Evolutionary conservation across 2,113 vertebrate genomes (phyloP).

Genomic region (Hyperoodon ampullatus): DNA sequence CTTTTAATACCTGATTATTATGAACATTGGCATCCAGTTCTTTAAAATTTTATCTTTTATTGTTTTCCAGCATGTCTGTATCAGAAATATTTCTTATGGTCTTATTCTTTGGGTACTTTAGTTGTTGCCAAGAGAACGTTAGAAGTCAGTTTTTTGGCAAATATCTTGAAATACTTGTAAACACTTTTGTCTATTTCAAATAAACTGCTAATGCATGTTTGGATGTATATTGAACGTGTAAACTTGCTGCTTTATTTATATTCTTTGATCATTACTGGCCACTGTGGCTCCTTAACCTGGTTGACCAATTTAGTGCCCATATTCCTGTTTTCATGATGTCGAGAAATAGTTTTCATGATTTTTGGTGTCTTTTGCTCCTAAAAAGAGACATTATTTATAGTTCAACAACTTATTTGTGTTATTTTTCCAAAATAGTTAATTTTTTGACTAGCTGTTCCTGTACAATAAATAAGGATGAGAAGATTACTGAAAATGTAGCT

Average conservation of each 20-base stretch:
- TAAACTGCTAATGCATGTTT: background rate
- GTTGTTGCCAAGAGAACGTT: background rate
- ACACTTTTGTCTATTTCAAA: constrained; percentile 12
- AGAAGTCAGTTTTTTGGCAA: constrained; percentile 15
- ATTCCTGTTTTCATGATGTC: constrained; percentile 10
- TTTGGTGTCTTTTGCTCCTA: constrained; percentile 9
- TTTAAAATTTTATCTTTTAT: constrained; percentile 50
- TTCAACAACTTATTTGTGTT: background rate
- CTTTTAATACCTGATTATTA: constrained; percentile 32
- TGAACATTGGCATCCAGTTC: background rate
- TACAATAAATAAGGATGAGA: background rate
- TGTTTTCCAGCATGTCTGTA: background rate
- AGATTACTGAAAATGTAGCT: background rate
- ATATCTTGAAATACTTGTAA: constrained; percentile 48
- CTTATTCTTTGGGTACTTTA: constrained; percentile 25
- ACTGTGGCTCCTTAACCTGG: background rate
- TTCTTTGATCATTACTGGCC: constrained; percentile 20
- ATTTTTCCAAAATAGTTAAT: constrained; percentile 36
- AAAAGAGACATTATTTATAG: background rate
- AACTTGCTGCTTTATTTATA: constrained; percentile 35
- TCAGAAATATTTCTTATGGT: background rate
- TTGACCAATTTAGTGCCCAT: constrained; percentile 21
- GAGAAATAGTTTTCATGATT: background rate
- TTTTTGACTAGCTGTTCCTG: background rate
- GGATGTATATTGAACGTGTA: background rate